Conservation (phyloP, 2,888 invertebrate genomes). For the Apocheima hispidaria region DNA sequence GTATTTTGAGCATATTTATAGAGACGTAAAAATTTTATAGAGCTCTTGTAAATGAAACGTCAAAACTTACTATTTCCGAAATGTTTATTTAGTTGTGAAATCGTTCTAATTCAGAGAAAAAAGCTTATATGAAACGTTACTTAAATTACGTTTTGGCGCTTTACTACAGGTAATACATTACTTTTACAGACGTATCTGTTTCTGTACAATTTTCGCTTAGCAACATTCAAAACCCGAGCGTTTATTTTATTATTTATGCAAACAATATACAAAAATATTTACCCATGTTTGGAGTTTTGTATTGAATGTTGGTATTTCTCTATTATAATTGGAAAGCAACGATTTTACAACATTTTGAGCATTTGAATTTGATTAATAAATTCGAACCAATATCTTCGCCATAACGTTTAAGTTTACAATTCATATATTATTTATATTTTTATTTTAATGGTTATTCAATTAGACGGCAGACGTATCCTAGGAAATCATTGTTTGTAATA, state of each 20-base stretch:
- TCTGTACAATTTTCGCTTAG: neutral
- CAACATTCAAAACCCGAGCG: neutral
- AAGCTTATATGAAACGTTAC: constrained; percentile 10
- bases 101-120: constrained; percentile 17
- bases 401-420: too few relatives aligned
- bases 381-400: too few relatives aligned
- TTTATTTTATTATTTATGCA: neutral
- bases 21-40: neutral
- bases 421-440: too few relatives aligned
- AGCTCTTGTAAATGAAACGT: constrained; percentile 22
- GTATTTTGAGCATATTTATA: constrained; percentile 41
- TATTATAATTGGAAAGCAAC: too few relatives aligned
- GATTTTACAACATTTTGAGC: too few relatives aligned
- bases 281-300: too few relatives aligned
- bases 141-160: constrained; percentile 17
- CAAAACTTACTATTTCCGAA: constrained; percentile 15
- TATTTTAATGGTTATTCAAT: too few relatives aligned
- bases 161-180: neutral
- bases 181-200: neutral
- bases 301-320: too few relatives aligned
- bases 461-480: too few relatives aligned
- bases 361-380: too few relatives aligned
- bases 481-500: too few relatives aligned
- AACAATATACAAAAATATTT: too few relatives aligned
- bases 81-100: constrained; percentile 10